These are phyloP conservation scores for Australoheros facetus DNA, from an alignment of 2,797 vertebrate genomes.

Conservation along the genomic window DNA sequence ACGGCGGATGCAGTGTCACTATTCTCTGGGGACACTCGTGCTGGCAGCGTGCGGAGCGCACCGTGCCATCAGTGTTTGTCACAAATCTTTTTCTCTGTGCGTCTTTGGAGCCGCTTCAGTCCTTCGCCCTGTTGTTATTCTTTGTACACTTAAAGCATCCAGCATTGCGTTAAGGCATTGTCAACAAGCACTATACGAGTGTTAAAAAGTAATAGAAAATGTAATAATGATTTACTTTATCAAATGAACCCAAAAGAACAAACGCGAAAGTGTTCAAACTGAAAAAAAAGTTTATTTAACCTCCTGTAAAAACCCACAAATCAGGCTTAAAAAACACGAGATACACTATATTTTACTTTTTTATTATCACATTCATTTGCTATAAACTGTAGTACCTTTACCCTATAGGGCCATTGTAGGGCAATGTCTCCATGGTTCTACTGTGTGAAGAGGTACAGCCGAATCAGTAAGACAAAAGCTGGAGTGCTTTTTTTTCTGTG, in stretches of 20 bases:
- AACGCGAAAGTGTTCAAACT: neutral
- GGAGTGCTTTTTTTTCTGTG: neutral
- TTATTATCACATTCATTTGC: neutral
- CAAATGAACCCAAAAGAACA: neutral
- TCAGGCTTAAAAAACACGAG: neutral
- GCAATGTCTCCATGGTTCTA: neutral
- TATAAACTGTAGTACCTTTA: neutral
- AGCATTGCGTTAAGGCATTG: neutral
- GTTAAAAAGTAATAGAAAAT: neutral
- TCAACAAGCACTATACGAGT: neutral
- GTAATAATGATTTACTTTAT: neutral
- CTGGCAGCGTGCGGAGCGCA: slow-evolving; percentile 31
- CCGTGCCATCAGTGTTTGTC: slow-evolving; percentile 17
- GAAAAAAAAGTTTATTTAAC: neutral
- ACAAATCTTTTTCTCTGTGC: neutral
- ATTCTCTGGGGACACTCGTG: slow-evolving; percentile 27
- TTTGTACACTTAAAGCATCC: neutral
- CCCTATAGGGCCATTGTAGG: neutral
- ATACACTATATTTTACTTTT: neutral
- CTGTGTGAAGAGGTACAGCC: neutral
- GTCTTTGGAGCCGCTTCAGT: neutral
- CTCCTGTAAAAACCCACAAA: accelerated
- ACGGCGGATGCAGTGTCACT: slow-evolving; percentile 8
- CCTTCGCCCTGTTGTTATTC: neutral
- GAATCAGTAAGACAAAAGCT: neutral